Evolutionary conservation across 37 sponge, comb jelly and placozoan species (phyloP).

Genomic region (Dysidea cf. avara): DNA sequence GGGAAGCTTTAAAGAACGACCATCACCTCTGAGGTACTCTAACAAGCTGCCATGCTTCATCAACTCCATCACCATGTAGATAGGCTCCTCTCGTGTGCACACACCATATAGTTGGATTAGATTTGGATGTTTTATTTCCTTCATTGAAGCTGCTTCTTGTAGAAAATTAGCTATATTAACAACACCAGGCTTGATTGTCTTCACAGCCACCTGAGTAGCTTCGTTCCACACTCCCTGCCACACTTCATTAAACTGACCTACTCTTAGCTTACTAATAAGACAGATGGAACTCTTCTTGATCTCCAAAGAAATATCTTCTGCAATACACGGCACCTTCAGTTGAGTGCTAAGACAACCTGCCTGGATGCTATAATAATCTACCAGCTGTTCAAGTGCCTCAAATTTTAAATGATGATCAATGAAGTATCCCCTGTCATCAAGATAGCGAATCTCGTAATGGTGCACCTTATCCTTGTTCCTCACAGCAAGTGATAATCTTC

Average conservation of each 20-base stretch:
- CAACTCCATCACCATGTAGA: too few relatives aligned
- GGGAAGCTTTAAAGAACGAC: too few relatives aligned
- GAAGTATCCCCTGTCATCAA: slow-evolving; percentile 85
- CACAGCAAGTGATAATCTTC: slow-evolving; percentile 89
- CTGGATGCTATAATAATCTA: slow-evolving; percentile 72
- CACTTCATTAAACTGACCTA: slow-evolving; percentile 94
- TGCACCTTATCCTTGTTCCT: slow-evolving; percentile 83
- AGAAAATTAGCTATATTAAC: slow-evolving; percentile 92
- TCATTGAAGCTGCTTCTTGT: slow-evolving; percentile 94
- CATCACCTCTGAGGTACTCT: too few relatives aligned
- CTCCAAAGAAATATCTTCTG: slow-evolving; percentile 93
- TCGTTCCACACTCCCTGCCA: slow-evolving; percentile 96
- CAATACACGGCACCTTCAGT: slow-evolving; percentile 65
- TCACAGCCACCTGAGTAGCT: slow-evolving; percentile 91
- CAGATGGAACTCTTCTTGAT: slow-evolving; percentile 72
- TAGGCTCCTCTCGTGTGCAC: too few relatives aligned
- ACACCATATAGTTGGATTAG: slow-evolving; percentile 97
- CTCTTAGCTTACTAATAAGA: slow-evolving; percentile 70
- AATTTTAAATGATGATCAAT: slow-evolving; percentile 79
- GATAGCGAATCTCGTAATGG: slow-evolving; percentile 83
- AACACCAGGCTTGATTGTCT: slow-evolving; percentile 95
- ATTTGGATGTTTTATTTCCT: slow-evolving; percentile 91
- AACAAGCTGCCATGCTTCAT: too few relatives aligned
- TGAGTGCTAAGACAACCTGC: slow-evolving; percentile 75
- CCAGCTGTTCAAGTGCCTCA: slow-evolving; percentile 67